A percentile compares a stretch with the other conserved stretches of the same genome.
These are phyloP conservation scores for Hippocampus comes DNA, from an alignment of 2,113 vertebrate species.

Conservation along the genomic window DNA sequence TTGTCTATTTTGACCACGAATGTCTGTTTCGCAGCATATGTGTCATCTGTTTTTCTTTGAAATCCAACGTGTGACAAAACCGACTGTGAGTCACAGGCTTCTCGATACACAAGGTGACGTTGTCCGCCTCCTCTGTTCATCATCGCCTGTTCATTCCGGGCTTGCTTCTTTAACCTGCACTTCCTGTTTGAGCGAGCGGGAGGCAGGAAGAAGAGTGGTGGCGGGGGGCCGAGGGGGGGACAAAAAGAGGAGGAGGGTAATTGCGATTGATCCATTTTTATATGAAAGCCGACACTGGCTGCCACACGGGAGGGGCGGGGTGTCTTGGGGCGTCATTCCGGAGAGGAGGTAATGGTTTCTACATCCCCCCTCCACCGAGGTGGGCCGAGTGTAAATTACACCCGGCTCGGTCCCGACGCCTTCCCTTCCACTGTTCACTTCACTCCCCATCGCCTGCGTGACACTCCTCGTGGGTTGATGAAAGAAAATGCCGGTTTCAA, in stretches of 20 bases:
- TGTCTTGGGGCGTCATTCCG: constrained; percentile 44
- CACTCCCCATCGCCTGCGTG: constrained; percentile 35
- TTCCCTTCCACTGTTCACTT: constrained; percentile 46
- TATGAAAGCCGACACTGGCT: constrained; percentile 62
- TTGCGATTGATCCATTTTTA: constrained; percentile 66
- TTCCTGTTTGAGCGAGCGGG: constrained; percentile 24
- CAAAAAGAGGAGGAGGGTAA: constrained; percentile 29
- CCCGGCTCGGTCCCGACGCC: constrained; percentile 52
- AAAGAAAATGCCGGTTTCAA: neutral
- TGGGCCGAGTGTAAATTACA: constrained; percentile 73
- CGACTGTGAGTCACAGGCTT: constrained; percentile 46
- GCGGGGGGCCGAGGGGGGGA: neutral
- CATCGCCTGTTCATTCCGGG: too few relatives aligned
- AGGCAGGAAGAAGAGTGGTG: constrained; percentile 18
- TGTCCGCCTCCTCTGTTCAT: constrained; percentile 32
- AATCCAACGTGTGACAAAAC: constrained; percentile 30
- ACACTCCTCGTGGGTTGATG: constrained; percentile 19
- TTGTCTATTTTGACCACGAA: neutral
- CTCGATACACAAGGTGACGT: constrained; percentile 33
- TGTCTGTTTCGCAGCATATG: constrained; percentile 8
- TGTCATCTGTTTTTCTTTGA: constrained; percentile 29
- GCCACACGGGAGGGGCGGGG: constrained; percentile 37
- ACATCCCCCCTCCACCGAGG: constrained; percentile 45
- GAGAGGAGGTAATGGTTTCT: constrained; percentile 62
- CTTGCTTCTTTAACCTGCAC: constrained; percentile 6